These are phyloP conservation scores for Palaemon carinicauda DNA, from an alignment of 1,140 invertebrate species.

Conservation along the genomic window DNA sequence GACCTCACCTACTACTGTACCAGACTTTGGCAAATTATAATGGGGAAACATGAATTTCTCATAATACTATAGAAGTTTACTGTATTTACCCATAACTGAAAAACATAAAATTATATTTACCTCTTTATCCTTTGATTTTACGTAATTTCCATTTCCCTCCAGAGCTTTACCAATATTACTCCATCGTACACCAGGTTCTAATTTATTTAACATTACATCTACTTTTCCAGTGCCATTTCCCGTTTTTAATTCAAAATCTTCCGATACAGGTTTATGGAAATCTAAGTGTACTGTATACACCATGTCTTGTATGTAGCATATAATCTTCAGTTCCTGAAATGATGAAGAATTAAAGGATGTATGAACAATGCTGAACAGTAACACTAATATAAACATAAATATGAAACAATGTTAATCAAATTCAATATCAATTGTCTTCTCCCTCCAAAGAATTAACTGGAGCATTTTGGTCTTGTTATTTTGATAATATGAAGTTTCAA, in stretches of 20 bases:
- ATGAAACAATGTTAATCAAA: too few species aligned
- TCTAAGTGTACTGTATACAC: conserved; percentile 43
- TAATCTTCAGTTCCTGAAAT: conserved; percentile 18
- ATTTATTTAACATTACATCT: conserved; percentile 62
- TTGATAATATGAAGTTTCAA: too few species aligned
- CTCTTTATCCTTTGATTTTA: conserved; percentile 33
- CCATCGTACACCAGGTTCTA: conserved; percentile 52
- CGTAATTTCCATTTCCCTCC: conserved; percentile 22
- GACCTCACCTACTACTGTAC: too few species aligned
- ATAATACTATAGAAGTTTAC: too few species aligned
- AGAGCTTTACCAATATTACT: conserved; percentile 36
- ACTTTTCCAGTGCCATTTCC: conserved; percentile 62
- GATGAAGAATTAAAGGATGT: neutral
- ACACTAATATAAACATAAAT: too few species aligned
- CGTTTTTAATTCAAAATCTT: conserved; percentile 29
- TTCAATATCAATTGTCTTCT: too few species aligned
- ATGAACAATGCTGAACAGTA: too few species aligned
- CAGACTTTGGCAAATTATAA: too few species aligned
- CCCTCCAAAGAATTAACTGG: too few species aligned
- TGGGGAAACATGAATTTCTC: too few species aligned
- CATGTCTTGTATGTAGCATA: conserved; percentile 44
- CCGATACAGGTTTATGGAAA: conserved; percentile 16
- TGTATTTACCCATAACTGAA: neutral
- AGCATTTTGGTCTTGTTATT: too few species aligned
- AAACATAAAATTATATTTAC: neutral